These are phyloP conservation scores for Okapia johnstoni DNA, from an alignment of 2,113 vertebrate genomes.

Conservation along the genomic window DNA sequence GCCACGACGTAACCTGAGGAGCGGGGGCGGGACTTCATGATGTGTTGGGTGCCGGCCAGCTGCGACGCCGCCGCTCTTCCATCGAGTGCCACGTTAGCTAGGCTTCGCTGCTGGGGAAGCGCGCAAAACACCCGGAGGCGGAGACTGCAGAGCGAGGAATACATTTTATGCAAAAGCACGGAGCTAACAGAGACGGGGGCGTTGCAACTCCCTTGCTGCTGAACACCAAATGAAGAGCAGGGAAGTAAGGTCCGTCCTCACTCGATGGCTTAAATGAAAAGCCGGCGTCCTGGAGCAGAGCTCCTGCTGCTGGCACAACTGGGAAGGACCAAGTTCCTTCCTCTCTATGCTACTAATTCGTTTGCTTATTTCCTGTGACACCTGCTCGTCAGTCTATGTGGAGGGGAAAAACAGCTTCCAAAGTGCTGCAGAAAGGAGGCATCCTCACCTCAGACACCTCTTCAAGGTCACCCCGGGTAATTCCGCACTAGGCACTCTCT, in stretches of 20 bases:
- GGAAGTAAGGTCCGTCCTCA: not conserved
- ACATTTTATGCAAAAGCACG: too few relatives aligned
- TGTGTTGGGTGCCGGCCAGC: too few relatives aligned
- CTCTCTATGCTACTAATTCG: too few relatives aligned
- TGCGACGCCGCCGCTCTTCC: accelerated
- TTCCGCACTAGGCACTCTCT: not conserved
- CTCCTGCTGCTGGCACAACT: not conserved
- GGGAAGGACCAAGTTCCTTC: not conserved
- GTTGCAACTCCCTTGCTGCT: not conserved
- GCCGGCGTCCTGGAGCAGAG: not conserved
- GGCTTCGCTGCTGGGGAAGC: not conserved
- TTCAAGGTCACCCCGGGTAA: too few relatives aligned
- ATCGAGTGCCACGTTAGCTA: accelerated
- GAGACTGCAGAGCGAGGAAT: not conserved
- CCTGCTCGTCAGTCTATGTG: not conserved
- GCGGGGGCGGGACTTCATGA: not conserved
- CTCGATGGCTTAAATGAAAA: not conserved
- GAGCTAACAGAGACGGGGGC: not conserved
- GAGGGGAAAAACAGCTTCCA: not conserved
- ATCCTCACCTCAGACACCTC: not conserved
- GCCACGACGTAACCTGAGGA: not conserved
- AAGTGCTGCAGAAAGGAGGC: not conserved
- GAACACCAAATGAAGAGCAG: not conserved
- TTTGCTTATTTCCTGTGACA: not conserved
- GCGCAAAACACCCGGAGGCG: accelerated